Conservation (phyloP, 64 coral and sea anemone genomes). For the Orbicella faveolata region DNA sequence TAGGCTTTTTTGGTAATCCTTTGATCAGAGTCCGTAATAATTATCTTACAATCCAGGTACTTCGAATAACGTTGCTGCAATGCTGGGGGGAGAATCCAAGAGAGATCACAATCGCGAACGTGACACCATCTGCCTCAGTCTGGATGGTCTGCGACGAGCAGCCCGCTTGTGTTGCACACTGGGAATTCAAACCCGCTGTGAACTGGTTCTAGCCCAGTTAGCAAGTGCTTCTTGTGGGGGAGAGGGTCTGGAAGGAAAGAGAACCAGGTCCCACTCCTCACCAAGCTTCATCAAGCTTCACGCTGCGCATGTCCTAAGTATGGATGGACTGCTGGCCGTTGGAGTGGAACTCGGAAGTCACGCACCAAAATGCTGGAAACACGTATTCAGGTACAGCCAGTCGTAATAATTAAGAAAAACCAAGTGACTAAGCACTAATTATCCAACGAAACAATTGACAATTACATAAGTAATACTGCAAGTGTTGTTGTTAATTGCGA, state of each 20-base stretch:
- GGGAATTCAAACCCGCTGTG: constrained; percentile 95
- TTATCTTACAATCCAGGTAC: constrained; percentile 1
- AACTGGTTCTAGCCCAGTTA: constrained; percentile 83
- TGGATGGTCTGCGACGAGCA: constrained; percentile 87
- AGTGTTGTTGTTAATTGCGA: no score
- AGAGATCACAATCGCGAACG: constrained; percentile 88
- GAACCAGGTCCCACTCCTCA: constrained; percentile 44
- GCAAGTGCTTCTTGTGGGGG: constrained; percentile 94
- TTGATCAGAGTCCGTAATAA: background rate
- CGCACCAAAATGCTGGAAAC: constrained; percentile 98
- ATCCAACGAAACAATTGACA: no score
- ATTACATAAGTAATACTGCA: no score
- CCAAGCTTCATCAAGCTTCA: constrained; percentile 70
- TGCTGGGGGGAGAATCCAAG: constrained; percentile 86
- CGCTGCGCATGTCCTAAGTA: constrained; percentile 94
- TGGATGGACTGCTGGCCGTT: constrained; percentile 94
- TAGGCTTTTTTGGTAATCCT: no score
- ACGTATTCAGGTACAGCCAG: constrained; percentile 82
- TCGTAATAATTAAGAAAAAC: background rate
- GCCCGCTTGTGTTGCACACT: constrained; percentile 91
- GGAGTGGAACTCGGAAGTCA: constrained; percentile 95
- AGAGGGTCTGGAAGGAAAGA: constrained; percentile 56
- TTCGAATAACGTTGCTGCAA: constrained; percentile 72
- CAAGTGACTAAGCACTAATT: background rate
- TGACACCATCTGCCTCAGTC: constrained; percentile 92